Base-by-base conservation (phyloP, 2,888 invertebrate species). In the Hipparchia sbordonii region DNA sequence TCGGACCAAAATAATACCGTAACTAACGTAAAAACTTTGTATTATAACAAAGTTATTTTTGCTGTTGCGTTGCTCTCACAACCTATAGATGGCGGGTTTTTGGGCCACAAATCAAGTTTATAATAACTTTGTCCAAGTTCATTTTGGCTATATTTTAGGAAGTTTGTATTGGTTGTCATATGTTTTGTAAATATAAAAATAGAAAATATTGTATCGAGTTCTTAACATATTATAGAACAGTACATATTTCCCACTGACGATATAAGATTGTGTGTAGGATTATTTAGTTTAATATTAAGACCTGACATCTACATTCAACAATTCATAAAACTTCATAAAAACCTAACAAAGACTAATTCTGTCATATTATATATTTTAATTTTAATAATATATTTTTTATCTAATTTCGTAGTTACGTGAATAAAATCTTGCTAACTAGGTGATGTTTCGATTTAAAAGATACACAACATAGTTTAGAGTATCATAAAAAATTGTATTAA, bases 401-500 rank as follows among this genome's bases (percentile, higher is more conserved):
- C 84, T 87, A 88, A 83, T 84, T 73, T 81, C 80, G 80, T 81
- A 84, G 76, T 83, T 79, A 82, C 81, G 82, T 88, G 85, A 85
- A 82, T 87, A 85, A 86, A 71, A 84, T 82, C 82, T 82, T 80
- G 83, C 81, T 85, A 88, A 77, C 82, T 88, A 88, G 75, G 84
- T 87, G 86, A 87, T 84, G 81, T 80, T 83, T 88, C 80, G 83
- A 87, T 80, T 81, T 86, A 83, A 77, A 83, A 79, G 45, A 79
- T 85, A 84, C 86, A 85, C 84, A 80, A 84, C 87, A 88, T 80
- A 82, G 82, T 87, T 88, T 87, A 86, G 83, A 85, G 81, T 85
- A 84, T 86, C 84, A 87, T 91, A 89, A 87, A 89, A 87, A 87
- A 82, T 80, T 85, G 82, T 91, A 92, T 86, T 90, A 91, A 90